These are phyloP conservation scores for Sinosuthora webbiana DNA, from an alignment of 2,113 vertebrate species.

Conservation along the genomic window DNA sequence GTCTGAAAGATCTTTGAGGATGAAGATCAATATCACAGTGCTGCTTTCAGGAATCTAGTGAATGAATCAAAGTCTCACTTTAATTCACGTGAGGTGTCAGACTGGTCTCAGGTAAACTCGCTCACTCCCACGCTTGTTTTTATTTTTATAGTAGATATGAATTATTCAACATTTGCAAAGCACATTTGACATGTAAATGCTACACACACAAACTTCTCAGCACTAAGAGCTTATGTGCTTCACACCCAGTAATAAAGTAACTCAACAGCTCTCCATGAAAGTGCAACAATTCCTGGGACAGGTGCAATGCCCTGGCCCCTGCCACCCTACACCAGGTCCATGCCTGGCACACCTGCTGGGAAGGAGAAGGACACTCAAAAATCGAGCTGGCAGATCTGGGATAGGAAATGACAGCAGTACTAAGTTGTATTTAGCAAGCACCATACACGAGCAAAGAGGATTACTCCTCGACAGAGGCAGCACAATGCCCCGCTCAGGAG, in stretches of 20 bases:
- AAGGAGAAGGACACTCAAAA: not conserved
- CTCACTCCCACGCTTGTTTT: not conserved
- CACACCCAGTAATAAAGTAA: not conserved
- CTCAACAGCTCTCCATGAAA: not conserved
- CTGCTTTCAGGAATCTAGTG: slow-evolving; percentile 11
- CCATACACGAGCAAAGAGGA: slow-evolving; percentile 11
- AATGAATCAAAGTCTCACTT: slow-evolving; percentile 38
- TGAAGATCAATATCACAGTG: slow-evolving; percentile 21
- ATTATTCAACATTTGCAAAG: slow-evolving; percentile 11
- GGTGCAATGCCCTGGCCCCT: not conserved
- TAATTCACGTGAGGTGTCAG: not conserved
- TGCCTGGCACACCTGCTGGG: not conserved
- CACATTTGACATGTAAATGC: not conserved
- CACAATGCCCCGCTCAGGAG: slow-evolving; percentile 18
- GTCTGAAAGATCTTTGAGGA: slow-evolving; percentile 15
- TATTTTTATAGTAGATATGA: slow-evolving; percentile 23
- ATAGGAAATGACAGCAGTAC: not conserved
- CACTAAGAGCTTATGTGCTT: not conserved
- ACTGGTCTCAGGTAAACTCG: slow-evolving; percentile 27
- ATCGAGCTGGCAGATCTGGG: not conserved
- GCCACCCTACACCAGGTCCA: not conserved
- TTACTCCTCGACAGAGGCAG: not conserved
- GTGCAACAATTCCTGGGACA: not conserved
- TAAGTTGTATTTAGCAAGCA: not conserved
- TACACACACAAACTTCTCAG: not conserved